Conservation (phyloP, 2,888 invertebrate genomes). For the Agrypnus murinus region DNA sequence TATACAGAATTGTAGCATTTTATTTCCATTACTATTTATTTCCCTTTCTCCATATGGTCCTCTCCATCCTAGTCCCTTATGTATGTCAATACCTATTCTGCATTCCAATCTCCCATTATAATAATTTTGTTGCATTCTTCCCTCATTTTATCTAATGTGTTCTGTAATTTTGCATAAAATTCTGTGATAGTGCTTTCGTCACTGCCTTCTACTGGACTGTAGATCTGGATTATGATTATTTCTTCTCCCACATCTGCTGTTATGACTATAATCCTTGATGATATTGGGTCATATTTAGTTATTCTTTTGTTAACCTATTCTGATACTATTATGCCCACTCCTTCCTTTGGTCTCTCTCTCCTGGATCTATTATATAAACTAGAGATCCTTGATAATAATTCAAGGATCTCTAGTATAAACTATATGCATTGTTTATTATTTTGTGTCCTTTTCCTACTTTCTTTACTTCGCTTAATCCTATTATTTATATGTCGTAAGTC, state of each 20-base stretch:
- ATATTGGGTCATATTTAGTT: slow-evolving; percentile 1
- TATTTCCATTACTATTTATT: slow-evolving; percentile 17
- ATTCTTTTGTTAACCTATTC: slow-evolving; percentile 1
- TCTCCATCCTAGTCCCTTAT: slow-evolving; percentile 7
- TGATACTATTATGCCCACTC: not conserved
- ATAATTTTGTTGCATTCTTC: not conserved
- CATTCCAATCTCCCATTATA: not conserved
- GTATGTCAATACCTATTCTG: slow-evolving; percentile 6
- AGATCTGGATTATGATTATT: not conserved
- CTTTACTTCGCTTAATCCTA: too few species aligned
- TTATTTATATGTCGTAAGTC: too few species aligned
- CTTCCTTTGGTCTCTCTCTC: not conserved
- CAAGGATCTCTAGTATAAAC: too few species aligned
- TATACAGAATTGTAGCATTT: slow-evolving; percentile 6
- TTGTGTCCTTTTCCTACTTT: slow-evolving; percentile 1
- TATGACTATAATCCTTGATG: too few species aligned
- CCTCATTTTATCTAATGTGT: too few species aligned
- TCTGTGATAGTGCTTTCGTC: not conserved
- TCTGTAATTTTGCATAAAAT: too few species aligned
- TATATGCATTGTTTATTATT: too few species aligned
- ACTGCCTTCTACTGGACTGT: slow-evolving; percentile 5
- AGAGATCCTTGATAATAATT: too few species aligned
- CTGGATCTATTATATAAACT: too few species aligned
- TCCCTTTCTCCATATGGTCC: slow-evolving; percentile 7
- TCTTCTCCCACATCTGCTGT: not conserved